Percentiles rank a stretch among this genome's conserved stretches.
Evolutionary conservation across 2,797 vertebrate species (phyloP).

Genomic region (Cirrhinus mrigala): DNA sequence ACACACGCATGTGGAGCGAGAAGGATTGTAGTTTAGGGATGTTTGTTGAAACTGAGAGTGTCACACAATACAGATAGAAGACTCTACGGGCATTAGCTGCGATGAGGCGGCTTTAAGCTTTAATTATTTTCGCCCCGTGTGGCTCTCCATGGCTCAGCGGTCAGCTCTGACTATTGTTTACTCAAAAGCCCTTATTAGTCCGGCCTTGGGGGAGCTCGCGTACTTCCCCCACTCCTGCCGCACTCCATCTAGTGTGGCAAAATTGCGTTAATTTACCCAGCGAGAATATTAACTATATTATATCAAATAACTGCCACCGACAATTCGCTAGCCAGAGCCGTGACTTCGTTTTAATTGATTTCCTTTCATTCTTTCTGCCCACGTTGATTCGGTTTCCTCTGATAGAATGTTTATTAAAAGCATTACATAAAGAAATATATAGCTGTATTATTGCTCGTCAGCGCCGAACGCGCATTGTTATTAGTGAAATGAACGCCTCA

Average conservation of each 20-base stretch:
- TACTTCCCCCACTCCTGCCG: slow-evolving; percentile 51
- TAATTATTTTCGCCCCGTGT: slow-evolving; percentile 69
- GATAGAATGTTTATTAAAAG: slow-evolving; percentile 94
- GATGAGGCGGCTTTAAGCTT: slow-evolving; percentile 61
- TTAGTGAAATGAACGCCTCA: slow-evolving; percentile 12
- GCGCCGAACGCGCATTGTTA: slow-evolving; percentile 81
- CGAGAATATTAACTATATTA: slow-evolving; percentile 92
- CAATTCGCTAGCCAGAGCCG: slow-evolving; percentile 86
- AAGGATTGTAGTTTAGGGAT: slow-evolving; percentile 6
- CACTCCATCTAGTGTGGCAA: slow-evolving; percentile 80
- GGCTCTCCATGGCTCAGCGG: slow-evolving; percentile 71
- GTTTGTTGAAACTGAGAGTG: slow-evolving; percentile 10
- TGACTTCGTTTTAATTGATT: slow-evolving; percentile 99
- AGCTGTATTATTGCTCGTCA: slow-evolving; percentile 84
- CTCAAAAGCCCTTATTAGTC: slow-evolving; percentile 77
- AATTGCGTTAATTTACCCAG: slow-evolving; percentile 96
- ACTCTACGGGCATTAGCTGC: slow-evolving; percentile 39
- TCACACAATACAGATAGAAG: slow-evolving; percentile 51
- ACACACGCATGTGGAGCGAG: neutral
- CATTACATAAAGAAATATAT: slow-evolving; percentile 86
- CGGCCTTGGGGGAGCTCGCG: slow-evolving; percentile 65
- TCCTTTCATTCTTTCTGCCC: slow-evolving; percentile 85
- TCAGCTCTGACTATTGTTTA: slow-evolving; percentile 76
- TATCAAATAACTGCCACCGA: slow-evolving; percentile 97
- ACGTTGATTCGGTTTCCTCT: slow-evolving; percentile 89